These are phyloP conservation scores for Mustelus asterias DNA, from an alignment of 2,113 vertebrate species.

Conservation along the genomic window DNA sequence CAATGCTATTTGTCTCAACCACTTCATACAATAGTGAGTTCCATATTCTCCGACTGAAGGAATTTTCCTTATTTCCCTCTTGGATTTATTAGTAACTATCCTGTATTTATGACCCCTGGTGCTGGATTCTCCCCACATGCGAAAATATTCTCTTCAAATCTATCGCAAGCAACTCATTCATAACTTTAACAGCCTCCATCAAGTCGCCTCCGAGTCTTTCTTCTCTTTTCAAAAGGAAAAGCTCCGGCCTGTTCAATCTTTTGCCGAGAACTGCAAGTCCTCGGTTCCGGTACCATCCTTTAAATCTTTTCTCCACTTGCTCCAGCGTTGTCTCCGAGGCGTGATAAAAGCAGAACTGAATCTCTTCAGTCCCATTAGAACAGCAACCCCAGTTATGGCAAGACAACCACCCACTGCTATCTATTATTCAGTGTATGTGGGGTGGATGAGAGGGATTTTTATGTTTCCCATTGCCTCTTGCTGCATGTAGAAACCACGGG, in stretches of 20 bases:
- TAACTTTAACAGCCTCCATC: background rate
- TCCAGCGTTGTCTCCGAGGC: background rate
- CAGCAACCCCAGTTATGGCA: background rate
- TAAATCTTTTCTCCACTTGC: background rate
- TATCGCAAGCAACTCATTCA: background rate
- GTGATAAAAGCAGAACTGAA: background rate
- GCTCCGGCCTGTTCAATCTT: background rate
- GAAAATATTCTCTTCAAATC: background rate
- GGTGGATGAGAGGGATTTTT: background rate
- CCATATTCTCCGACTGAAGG: background rate
- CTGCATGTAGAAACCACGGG: background rate
- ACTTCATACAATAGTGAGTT: background rate
- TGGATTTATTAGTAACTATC: background rate
- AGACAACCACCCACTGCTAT: background rate
- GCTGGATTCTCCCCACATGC: background rate
- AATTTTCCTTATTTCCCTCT: background rate
- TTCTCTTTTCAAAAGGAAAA: constrained; percentile 2
- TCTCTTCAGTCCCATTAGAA: background rate
- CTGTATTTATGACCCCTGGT: background rate
- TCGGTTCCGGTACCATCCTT: background rate
- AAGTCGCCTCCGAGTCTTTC: background rate
- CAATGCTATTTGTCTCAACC: background rate
- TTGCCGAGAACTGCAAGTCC: background rate
- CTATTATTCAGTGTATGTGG: background rate
- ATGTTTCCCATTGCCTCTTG: background rate